Evolutionary conservation across 2,888 invertebrate species (phyloP).

Genomic region (Acanthosoma haemorrhoidale): DNA sequence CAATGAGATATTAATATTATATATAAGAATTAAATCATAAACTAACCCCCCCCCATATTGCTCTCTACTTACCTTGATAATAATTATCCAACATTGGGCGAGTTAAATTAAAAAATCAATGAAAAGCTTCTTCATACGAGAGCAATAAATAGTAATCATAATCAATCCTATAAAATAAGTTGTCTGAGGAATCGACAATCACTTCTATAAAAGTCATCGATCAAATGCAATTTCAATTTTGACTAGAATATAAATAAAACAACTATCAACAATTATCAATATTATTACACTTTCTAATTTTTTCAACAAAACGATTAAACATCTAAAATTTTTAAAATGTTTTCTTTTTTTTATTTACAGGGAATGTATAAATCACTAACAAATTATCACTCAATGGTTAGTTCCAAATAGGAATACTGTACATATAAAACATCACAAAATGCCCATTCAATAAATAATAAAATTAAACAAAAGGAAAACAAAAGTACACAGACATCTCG

Average conservation of each 20-base stretch:
- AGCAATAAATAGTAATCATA: no score
- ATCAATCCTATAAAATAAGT: no score
- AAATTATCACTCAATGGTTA: constrained; percentile 22
- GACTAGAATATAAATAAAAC: not conserved
- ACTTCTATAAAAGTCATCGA: no score
- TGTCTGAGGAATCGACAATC: no score
- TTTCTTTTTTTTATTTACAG: constrained; percentile 16
- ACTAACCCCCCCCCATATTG: no score
- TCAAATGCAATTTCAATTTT: constrained; percentile 4
- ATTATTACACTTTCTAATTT: constrained; percentile 11
- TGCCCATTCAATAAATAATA: constrained; percentile 7
- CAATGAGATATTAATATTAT: no score
- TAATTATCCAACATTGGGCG: no score
- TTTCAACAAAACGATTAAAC: constrained; percentile 13
- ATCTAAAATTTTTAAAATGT: constrained; percentile 21
- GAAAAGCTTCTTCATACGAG: no score
- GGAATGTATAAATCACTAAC: constrained; percentile 29
- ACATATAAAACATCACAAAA: constrained; percentile 18
- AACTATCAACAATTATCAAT: not conserved
- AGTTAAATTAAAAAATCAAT: no score
- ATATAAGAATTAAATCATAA: no score
- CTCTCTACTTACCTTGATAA: no score
- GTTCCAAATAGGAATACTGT: constrained; percentile 19
- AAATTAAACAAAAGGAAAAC: not conserved
- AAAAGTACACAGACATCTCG: not conserved